Percentiles rank a stretch among this genome's conserved stretches.
Evolutionary conservation across 1,140 invertebrate species (phyloP).

Genomic region (Drosophila eugracilis): DNA sequence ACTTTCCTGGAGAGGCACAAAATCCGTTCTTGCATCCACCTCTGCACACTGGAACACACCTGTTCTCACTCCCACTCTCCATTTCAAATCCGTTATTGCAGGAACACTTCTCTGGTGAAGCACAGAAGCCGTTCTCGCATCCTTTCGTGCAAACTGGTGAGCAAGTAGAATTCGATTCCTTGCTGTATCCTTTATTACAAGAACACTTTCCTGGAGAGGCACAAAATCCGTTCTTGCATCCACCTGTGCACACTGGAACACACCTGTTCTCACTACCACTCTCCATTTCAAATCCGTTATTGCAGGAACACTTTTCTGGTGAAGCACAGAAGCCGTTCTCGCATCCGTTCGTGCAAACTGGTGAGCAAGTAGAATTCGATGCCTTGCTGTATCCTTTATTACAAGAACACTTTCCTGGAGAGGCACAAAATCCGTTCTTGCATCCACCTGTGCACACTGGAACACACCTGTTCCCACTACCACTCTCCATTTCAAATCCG

Average conservation of each 20-base stretch:
- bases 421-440: constrained; percentile 5
- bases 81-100: constrained; percentile 3
- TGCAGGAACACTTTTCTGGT: constrained; percentile 12
- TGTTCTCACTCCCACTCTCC: background rate
- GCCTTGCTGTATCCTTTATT: background rate
- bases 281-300: background rate
- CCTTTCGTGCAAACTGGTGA: constrained; percentile 1
- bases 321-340: background rate
- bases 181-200: background rate
- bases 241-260: background rate
- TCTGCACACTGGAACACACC: constrained; percentile 11
- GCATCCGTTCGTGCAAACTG: constrained; percentile 19
- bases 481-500: background rate
- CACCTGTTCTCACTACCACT: constrained; percentile 9
- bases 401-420: background rate
- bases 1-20: constrained; percentile 20
- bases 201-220: background rate
- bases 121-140: constrained; percentile 28
- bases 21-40: constrained; percentile 32
- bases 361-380: too few relatives aligned
- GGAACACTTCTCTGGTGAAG: constrained; percentile 14
- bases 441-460: constrained; percentile 12
- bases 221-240: background rate
- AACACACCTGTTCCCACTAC: constrained; percentile 1
- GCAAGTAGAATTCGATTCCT: constrained; percentile 12